Base-by-base conservation (phyloP, 2,113 vertebrate genomes). In the Pedionomus torquatus region DNA sequence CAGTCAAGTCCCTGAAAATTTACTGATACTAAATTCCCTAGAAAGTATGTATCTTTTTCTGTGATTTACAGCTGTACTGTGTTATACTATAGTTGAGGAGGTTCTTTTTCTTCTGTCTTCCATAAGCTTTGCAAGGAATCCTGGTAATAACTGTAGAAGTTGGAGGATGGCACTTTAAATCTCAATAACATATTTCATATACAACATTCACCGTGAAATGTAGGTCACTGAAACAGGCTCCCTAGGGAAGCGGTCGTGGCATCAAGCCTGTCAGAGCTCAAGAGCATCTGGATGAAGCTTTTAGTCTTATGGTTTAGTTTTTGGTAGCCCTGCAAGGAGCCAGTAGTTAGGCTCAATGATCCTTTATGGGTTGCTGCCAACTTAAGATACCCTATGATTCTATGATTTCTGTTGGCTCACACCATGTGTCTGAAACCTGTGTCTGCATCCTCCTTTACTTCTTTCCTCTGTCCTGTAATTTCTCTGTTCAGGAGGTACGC, bases 231-330 rank as follows among this genome's bases (percentile, higher is more conserved):
- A 58, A 78, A 74, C 77, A 81, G 64, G 64, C 35, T 89, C 20
- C 68, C 16, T 49, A 70, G 81, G 54, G 92, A 83, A 55, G 58
- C 16, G 28, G 54, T 43, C 54, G 58, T 0, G 3, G 48, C 66
- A 43, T 8, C 51, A 68, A 80, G 25, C 15, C 71, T 80, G 35
- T 28, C 55, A 57, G 89, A 65, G 46, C 51, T 87, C 41, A 66
- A 35, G 61, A 68, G 43, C 0, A 0, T 35, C 61, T 63, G 48
- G 31, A 72, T 2, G 1, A 51, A 3, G 4, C 14, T 63, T 13
- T 82, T 5, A 58, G 14, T 68, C 55, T 31, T 25, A 54, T 24
- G n/a, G 33, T 14, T 87, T 57, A n/a, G 18, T 41, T 79, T 44
- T 33, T 75, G 46, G 41, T 49, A 78, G 35, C 18, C 14, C 30